These are phyloP conservation scores for Leucania comma DNA, from an alignment of 2,888 invertebrate species.

Conservation along the genomic window DNA sequence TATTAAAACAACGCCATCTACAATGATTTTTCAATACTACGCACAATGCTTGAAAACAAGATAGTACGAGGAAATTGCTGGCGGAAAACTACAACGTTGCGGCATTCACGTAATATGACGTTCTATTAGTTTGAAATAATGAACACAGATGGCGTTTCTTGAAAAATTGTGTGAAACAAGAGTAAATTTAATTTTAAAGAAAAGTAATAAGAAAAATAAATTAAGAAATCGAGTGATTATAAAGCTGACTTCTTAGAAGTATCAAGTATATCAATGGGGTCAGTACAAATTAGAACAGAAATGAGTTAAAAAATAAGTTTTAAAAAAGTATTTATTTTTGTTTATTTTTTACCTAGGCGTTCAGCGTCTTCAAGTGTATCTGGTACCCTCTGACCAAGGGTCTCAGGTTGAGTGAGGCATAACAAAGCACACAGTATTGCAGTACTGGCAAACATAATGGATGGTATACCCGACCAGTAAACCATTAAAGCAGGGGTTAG, in stretches of 20 bases:
- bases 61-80: constrained; percentile 3
- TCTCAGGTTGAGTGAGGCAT: constrained; percentile 85
- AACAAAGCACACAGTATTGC: constrained; percentile 80
- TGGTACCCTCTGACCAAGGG: constrained; percentile 81
- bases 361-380: constrained; percentile 88
- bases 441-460: constrained; percentile 82
- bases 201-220: neutral
- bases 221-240: neutral
- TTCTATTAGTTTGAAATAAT: constrained; percentile 4
- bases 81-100: neutral
- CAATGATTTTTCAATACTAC: constrained; percentile 27
- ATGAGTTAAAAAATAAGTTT: neutral
- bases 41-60: too few species aligned
- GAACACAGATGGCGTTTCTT: constrained; percentile 56
- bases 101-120: neutral
- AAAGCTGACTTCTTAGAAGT: too few species aligned
- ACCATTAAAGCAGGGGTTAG: constrained; percentile 92
- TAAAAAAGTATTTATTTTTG: neutral
- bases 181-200: too few species aligned
- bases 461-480: constrained; percentile 85
- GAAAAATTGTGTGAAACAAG: neutral
- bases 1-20: constrained; percentile 53
- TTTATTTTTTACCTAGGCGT: constrained; percentile 71
- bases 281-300: neutral
- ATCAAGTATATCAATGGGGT: too few species aligned